Percentiles rank a stretch among this genome's conserved stretches.
Evolutionary conservation across 2,113 vertebrate genomes (phyloP).

Genomic region (Halichoeres trimaculatus): DNA sequence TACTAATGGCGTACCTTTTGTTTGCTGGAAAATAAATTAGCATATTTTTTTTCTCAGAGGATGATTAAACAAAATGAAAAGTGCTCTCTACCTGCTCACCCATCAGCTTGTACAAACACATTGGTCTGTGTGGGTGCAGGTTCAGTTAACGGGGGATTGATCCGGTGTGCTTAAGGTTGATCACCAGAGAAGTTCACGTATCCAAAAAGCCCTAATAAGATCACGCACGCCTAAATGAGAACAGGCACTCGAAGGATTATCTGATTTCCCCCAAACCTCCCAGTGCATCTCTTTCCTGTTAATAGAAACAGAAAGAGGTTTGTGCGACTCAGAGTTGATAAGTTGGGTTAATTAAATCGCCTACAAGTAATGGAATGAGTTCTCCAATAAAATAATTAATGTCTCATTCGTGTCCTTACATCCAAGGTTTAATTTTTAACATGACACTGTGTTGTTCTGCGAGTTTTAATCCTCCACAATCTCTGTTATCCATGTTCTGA

Average conservation of each 20-base stretch:
- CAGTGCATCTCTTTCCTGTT: constrained; percentile 8
- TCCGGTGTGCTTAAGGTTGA: constrained; percentile 17
- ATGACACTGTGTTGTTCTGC: background rate
- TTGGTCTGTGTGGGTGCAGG: constrained; percentile 2
- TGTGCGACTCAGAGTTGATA: background rate
- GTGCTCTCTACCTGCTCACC: background rate
- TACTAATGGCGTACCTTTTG: constrained; percentile 1
- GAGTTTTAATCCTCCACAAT: no score
- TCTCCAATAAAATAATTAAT: background rate
- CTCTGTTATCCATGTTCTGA: no score
- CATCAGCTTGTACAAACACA: background rate
- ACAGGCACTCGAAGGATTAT: constrained; percentile 1
- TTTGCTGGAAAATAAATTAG: constrained; percentile 1
- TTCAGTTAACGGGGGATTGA: background rate
- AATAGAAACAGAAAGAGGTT: background rate
- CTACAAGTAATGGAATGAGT: background rate
- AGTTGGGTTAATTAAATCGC: constrained; percentile 18
- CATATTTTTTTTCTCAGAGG: background rate
- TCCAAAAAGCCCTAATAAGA: constrained; percentile 3
- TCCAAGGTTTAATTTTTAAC: background rate
- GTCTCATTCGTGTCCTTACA: constrained; percentile 8
- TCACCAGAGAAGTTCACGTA: constrained; percentile 19
- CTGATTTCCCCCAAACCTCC: background rate
- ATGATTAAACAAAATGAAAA: background rate
- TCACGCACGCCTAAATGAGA: constrained; percentile 14